Base-by-base conservation (phyloP, 2,113 vertebrate genomes). In the Lycaon pictus region DNA sequence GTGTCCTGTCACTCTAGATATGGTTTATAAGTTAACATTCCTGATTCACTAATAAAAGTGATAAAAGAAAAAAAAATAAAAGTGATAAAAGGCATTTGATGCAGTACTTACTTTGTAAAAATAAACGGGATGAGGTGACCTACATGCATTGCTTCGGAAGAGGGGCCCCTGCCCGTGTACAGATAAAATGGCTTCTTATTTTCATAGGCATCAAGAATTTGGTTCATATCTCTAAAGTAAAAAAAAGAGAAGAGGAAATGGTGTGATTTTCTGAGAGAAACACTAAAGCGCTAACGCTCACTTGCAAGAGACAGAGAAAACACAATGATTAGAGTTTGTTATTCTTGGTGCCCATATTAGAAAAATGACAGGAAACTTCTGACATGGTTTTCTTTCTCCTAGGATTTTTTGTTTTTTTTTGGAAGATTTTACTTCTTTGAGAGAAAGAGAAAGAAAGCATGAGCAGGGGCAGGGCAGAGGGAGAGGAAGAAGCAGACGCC, bases 51-150 rank as follows among this genome's bases (percentile, higher is more conserved):
- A 19, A 3, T 27, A 20, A 2, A 35, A 11, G 27, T 0, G 60
- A 72, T 35, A 15, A 6, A 51, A 65, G 43, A n/a, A n/a, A n/a
- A n/a, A n/a, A n/a, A n/a, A 19, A 3, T 27, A 20, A 2, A 35
- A 11, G 27, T 0, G 60, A 72, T 35, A 15, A 6, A 51, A 65
- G 43, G 0, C 62, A 2, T 0, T 2, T 0, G 23, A 79, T 48
- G 35, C 10, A 3, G 5, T 63, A 97, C 99, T 99, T 98, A 99
- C 99, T 99, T 99, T 76, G 99, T 99, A 97, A 99, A 99, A 97
- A 99, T 98, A 97, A 99, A 99, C 0, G 99, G 99, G 95, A 99
- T 99, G 96, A 99, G 99, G 97, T 99, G 99, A 19, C 99, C 99
- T 19, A 99, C 95, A 0, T 99, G 99, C 99, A 99, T 99, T 65